Evolutionary conservation across 2,888 invertebrate genomes (phyloP).

Genomic region (Acleris sparsana): DNA sequence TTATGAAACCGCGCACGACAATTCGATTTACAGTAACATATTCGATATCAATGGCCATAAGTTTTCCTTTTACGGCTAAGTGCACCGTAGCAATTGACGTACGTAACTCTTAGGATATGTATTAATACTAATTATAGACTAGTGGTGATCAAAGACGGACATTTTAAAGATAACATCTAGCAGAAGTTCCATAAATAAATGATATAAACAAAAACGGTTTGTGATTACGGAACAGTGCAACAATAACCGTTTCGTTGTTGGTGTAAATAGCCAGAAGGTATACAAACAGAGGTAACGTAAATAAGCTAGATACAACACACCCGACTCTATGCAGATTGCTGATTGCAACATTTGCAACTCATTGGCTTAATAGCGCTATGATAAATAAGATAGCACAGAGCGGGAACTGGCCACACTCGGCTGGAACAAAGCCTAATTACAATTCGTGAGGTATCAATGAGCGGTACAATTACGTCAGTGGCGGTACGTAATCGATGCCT

Average conservation of each 20-base stretch:
- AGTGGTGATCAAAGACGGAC: conserved; percentile 47
- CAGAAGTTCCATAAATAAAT: conserved; percentile 40
- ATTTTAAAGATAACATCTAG: conserved; percentile 48
- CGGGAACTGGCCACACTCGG: conserved; percentile 62
- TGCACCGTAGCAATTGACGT: conserved; percentile 43
- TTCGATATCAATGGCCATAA: conserved; percentile 63
- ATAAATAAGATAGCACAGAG: conserved; percentile 68
- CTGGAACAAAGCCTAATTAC: conserved; percentile 78
- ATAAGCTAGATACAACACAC: conserved; percentile 12
- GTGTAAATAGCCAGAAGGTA: conserved; percentile 17
- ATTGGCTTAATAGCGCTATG: conserved; percentile 54
- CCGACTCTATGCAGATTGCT: conserved; percentile 33
- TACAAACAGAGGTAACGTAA: conserved; percentile 22
- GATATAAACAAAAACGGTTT: conserved; percentile 44
- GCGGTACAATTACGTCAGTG: conserved; percentile 75
- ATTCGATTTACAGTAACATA: conserved; percentile 67
- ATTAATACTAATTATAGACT: conserved; percentile 48
- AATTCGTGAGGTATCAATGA: conserved; percentile 80
- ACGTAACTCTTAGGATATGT: conserved; percentile 39
- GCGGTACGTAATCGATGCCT: conserved; percentile 71
- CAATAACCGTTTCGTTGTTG: conserved; percentile 1
- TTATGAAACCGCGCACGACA: conserved; percentile 66
- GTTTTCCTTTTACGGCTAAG: conserved; percentile 56
- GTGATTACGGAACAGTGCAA: conserved; percentile 41
- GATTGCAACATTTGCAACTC: conserved; percentile 54